Percentiles rank a stretch among this genome's conserved stretches.
These are phyloP conservation scores for Austrolebias charrua DNA, from an alignment of 2,797 vertebrate genomes.

Conservation along the genomic window DNA sequence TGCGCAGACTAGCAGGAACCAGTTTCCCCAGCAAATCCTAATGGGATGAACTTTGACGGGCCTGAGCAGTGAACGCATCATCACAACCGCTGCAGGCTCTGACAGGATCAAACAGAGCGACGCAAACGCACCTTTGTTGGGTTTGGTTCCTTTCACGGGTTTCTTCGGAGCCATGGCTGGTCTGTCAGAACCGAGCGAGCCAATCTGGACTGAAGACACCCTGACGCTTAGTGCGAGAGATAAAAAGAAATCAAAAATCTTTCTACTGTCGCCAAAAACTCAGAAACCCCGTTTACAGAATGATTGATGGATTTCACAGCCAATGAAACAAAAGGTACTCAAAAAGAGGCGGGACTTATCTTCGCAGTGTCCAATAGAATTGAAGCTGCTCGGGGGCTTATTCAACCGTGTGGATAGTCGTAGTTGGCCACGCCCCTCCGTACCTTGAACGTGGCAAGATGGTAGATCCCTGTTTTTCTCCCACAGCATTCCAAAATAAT, in stretches of 20 bases:
- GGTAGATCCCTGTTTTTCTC: conserved; percentile 39
- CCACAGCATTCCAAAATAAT: not conserved
- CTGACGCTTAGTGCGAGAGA: not conserved
- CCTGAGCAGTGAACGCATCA: not conserved
- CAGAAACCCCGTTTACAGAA: conserved; percentile 49
- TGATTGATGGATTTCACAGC: conserved; percentile 34
- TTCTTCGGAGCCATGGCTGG: conserved; percentile 8
- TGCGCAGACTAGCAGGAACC: not conserved
- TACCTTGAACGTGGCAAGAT: conserved; percentile 70
- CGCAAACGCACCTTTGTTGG: conserved; percentile 11
- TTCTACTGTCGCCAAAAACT: conserved; percentile 58
- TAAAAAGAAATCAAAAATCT: conserved; percentile 61
- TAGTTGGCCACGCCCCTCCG: conserved; percentile 57
- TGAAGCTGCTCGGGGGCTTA: conserved; percentile 53
- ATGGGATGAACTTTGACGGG: not conserved
- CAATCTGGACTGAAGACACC: not conserved
- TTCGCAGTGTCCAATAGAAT: conserved; percentile 52
- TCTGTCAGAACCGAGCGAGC: too few relatives aligned
- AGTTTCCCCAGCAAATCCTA: not conserved
- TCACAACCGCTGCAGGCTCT: not conserved
- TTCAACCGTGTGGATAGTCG: conserved; percentile 78
- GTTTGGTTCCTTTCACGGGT: not conserved
- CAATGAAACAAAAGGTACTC: conserved; percentile 32
- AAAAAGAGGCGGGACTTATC: conserved; percentile 24
- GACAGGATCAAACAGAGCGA: not conserved